Conservation (phyloP, 2,888 invertebrate species). For the Mesoligia furuncula region DNA sequence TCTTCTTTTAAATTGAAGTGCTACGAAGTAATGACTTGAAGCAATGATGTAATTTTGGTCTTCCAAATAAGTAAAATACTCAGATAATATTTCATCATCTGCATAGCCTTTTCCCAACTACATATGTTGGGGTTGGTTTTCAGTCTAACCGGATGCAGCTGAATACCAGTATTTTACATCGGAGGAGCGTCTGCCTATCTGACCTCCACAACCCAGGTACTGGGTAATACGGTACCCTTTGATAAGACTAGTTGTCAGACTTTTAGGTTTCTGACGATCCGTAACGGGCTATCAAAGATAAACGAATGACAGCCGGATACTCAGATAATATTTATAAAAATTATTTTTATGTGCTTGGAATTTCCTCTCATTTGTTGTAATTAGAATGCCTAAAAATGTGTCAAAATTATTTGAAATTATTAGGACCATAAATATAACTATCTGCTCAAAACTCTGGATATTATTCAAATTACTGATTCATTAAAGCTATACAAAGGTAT, state of each 20-base stretch:
- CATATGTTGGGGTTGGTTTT: no score
- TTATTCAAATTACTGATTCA: not conserved
- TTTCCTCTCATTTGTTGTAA: not conserved
- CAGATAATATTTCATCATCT: not conserved
- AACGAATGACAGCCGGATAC: no score
- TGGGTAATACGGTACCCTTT: no score
- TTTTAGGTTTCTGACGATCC: no score
- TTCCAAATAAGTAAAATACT: not conserved
- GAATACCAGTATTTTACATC: no score
- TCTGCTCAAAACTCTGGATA: not conserved
- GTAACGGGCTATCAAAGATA: no score
- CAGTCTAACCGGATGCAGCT: no score
- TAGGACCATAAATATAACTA: not conserved
- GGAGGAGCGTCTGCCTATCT: no score
- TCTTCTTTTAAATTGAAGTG: slow-evolving; percentile 12
- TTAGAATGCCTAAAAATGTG: not conserved
- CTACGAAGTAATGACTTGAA: not conserved
- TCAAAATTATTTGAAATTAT: not conserved
- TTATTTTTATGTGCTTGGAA: not conserved
- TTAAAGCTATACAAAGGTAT: not conserved
- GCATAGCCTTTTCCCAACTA: no score
- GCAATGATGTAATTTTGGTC: not conserved
- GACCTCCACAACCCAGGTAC: no score
- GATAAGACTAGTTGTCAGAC: no score
- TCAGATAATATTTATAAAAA: not conserved